These are phyloP conservation scores for Pocillopora damicornis DNA, from an alignment of 64 coral and sea anemone genomes.

Conservation along the genomic window DNA sequence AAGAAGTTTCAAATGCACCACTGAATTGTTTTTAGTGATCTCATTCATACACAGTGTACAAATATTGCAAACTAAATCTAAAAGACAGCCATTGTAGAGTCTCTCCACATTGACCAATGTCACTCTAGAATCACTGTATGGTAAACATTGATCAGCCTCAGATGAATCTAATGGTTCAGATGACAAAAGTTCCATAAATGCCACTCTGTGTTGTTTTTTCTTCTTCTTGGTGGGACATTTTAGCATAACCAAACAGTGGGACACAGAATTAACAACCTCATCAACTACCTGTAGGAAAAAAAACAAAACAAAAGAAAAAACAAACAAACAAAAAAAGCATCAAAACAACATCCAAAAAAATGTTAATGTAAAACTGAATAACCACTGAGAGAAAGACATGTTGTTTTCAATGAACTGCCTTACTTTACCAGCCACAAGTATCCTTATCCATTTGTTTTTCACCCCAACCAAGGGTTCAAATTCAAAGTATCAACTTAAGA, in stretches of 20 bases:
- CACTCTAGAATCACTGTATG: neutral
- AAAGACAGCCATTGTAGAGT: constrained; percentile 58
- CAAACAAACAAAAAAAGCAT: neutral
- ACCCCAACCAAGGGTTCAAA: too few relatives aligned
- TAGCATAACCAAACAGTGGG: constrained; percentile 56
- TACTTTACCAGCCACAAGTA: too few relatives aligned
- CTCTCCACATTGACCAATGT: constrained; percentile 1
- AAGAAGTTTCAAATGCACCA: constrained; percentile 52
- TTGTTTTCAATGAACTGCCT: too few relatives aligned
- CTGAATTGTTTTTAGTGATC: constrained; percentile 21
- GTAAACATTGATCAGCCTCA: neutral
- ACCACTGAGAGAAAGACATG: too few relatives aligned
- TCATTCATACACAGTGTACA: constrained; percentile 54
- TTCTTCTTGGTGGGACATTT: constrained; percentile 56
- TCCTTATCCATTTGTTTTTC: too few relatives aligned
- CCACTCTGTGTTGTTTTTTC: constrained; percentile 60
- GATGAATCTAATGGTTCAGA: neutral
- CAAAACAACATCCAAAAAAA: too few relatives aligned
- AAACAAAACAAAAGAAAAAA: neutral
- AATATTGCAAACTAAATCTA: constrained; percentile 47
- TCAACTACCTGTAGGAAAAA: constrained; percentile 33
- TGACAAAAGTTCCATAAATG: constrained; percentile 24
- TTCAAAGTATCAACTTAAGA: too few relatives aligned
- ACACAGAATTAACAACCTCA: constrained; percentile 24
- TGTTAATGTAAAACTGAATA: too few relatives aligned